These are phyloP conservation scores for Chaenocephalus aceratus DNA, from an alignment of 2,113 vertebrate genomes.

Conservation along the genomic window DNA sequence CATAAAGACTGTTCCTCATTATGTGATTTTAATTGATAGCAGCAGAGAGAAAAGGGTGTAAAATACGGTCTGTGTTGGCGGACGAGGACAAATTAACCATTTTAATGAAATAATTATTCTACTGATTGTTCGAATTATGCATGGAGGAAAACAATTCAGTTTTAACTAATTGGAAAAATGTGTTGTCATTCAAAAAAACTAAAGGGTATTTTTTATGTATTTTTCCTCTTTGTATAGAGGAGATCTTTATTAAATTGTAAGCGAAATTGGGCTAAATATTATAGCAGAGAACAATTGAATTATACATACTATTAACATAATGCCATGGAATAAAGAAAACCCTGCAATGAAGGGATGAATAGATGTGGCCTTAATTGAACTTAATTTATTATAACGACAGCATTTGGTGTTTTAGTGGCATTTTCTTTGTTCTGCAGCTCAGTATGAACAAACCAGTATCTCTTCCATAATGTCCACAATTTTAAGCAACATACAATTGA, in stretches of 20 bases:
- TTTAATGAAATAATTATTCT: slow-evolving; percentile 75
- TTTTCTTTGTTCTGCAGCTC: slow-evolving; percentile 15
- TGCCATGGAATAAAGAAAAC: too few relatives aligned
- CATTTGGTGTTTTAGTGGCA: background rate
- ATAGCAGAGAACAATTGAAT: slow-evolving; percentile 22
- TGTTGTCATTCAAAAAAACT: slow-evolving; percentile 35
- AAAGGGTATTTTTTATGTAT: slow-evolving; percentile 44
- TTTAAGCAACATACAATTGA: slow-evolving; percentile 32
- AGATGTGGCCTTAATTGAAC: background rate
- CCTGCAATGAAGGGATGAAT: too few relatives aligned
- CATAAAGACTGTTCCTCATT: slow-evolving; percentile 71
- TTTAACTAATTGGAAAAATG: slow-evolving; percentile 56
- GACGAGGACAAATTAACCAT: slow-evolving; percentile 73
- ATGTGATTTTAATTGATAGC: slow-evolving; percentile 77
- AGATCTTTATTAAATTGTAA: slow-evolving; percentile 1
- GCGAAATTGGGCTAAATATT: slow-evolving; percentile 7
- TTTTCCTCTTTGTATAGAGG: slow-evolving; percentile 6
- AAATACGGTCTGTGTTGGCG: slow-evolving; percentile 54
- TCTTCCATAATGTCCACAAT: slow-evolving; percentile 23
- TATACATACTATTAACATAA: background rate
- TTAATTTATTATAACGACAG: background rate
- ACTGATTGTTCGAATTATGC: slow-evolving; percentile 71
- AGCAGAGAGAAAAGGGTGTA: slow-evolving; percentile 47
- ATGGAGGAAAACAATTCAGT: slow-evolving; percentile 63
- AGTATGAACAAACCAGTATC: background rate